Conservation (phyloP, 2,888 invertebrate genomes). For the Megastigmus dorsalis region DNA sequence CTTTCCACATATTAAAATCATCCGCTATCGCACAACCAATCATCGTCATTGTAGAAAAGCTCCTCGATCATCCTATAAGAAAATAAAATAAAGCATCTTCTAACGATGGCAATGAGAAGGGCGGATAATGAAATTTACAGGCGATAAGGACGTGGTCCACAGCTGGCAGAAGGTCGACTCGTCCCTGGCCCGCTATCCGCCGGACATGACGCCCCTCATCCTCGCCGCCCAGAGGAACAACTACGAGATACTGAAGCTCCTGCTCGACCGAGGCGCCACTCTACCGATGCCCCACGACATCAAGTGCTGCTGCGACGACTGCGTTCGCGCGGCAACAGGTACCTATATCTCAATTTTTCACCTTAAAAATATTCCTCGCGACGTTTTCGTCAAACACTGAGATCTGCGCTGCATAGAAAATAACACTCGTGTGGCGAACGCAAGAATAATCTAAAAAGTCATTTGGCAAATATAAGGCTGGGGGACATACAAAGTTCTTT, state of each 20-base stretch:
- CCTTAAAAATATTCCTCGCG: too few species aligned
- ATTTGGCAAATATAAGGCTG: too few species aligned
- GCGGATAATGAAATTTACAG: background rate
- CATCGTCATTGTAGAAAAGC: too few species aligned
- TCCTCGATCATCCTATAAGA: too few species aligned
- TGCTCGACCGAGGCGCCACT: slow-evolving; percentile 93
- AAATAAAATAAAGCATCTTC: too few species aligned
- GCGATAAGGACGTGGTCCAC: slow-evolving; percentile 74
- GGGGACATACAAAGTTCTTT: too few species aligned
- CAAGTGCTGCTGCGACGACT: slow-evolving; percentile 93
- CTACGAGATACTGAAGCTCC: slow-evolving; percentile 95
- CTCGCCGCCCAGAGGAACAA: slow-evolving; percentile 96
- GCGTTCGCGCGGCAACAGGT: slow-evolving; percentile 83
- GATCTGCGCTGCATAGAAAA: background rate
- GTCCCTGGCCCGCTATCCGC: slow-evolving; percentile 89
- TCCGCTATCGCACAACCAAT: too few species aligned
- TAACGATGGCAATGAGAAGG: background rate
- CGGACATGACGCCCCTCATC: slow-evolving; percentile 94
- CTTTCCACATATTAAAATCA: too few species aligned
- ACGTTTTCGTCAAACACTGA: too few species aligned
- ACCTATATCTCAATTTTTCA: slow-evolving; percentile 12
- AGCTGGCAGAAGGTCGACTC: slow-evolving; percentile 92
- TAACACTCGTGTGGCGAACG: background rate
- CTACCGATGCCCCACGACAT: slow-evolving; percentile 93
- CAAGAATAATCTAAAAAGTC: too few species aligned